These are phyloP conservation scores for Motacilla alba DNA, from an alignment of 2,113 vertebrate species.

Conservation along the genomic window DNA sequence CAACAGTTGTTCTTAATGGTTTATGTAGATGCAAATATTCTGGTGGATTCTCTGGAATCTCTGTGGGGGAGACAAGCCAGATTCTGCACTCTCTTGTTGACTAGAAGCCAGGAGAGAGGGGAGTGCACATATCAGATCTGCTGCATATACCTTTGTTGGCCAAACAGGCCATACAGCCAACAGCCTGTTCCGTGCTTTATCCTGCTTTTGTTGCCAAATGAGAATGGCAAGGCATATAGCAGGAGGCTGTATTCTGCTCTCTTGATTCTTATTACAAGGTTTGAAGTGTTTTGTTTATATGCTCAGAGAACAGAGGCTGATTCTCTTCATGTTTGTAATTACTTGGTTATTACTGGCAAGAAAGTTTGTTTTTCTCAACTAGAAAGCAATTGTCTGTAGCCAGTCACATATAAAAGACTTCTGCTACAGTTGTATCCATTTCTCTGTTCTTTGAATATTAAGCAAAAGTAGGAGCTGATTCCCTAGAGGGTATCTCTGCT, in stretches of 20 bases:
- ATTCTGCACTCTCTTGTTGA: not conserved
- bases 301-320: not conserved
- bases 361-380: conserved; percentile 7
- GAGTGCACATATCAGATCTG: not conserved
- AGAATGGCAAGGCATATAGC: not conserved
- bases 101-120: not conserved
- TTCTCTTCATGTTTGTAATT: conserved; percentile 42
- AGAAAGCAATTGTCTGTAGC: conserved; percentile 2
- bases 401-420: not conserved
- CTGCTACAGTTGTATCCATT: conserved; percentile 2
- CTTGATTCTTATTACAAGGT: conserved; percentile 3
- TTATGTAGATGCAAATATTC: conserved; percentile 16
- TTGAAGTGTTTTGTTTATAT: conserved; percentile 43
- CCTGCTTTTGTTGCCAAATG: conserved; percentile 42
- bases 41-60: conserved; percentile 3
- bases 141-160: not conserved
- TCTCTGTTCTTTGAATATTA: conserved; percentile 42
- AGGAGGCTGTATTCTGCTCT: conserved; percentile 1
- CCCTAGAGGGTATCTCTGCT: not conserved
- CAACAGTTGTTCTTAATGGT: not conserved
- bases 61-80: not conserved
- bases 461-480: conserved; percentile 29
- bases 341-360: not conserved
- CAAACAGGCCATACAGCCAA: not conserved
- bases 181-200: not conserved